Base-by-base conservation (phyloP, 2,888 invertebrate genomes). In the Agrotis clavis region DNA sequence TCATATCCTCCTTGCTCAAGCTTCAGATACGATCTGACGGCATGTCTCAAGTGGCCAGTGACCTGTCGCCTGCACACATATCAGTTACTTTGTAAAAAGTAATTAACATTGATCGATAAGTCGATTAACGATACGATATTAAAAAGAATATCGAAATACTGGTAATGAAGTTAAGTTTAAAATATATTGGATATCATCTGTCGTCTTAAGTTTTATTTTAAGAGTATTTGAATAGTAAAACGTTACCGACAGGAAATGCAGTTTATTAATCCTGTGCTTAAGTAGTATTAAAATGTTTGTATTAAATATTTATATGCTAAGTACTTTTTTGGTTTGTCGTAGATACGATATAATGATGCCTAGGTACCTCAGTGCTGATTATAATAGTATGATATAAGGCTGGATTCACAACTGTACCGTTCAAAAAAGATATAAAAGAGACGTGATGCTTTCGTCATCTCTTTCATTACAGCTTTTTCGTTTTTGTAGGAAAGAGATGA, bases 1-100 rank as follows among this genome's bases (percentile, higher is more conserved):
- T 93, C 93, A 92, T 92, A 93, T 92, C 91, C 91, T 89, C 88
- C 88, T 87, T 84, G 89, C 83, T 71, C 85, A 81, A 85, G 76
- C 84, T 86, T 87, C 87, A 90, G 94, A 92, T 92, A 91, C 89
- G 90, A 94, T 93, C 94, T 90, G 91, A 87, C 90, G 86, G 85
- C 84, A 83, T 82, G 90, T 92, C 93, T 94, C 91, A 83, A 93
- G 91, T 90, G 92, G 90, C 84, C 92, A 90, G 86, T 91, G 92
- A 92, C 91, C 92, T 89, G 91, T 88, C 91, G 88, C 85, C 51
- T 75, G 72, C 78, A 83, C 68, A 81, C 80, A 83, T 86, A 85
- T 83, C 82, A 81, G 82, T 86, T 86, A 82, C 82, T 82, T 84
- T 76, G 68, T 79, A 77, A 79, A 79, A 85, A 85, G 81, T 83